These are phyloP conservation scores for Rhynchonycteris naso DNA, from an alignment of 2,797 vertebrate species.

Conservation along the genomic window DNA sequence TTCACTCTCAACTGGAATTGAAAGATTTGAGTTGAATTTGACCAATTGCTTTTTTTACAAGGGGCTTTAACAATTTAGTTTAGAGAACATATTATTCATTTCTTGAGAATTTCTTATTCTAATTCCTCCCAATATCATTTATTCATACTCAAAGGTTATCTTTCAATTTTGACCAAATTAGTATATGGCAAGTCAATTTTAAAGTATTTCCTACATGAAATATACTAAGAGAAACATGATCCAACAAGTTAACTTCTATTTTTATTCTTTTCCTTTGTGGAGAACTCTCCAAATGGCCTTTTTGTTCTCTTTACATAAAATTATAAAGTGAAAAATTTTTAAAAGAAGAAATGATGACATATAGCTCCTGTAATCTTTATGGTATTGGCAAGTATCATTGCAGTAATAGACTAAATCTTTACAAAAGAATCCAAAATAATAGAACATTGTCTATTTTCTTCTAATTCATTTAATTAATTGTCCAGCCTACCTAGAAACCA, in stretches of 20 bases:
- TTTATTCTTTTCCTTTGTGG: conserved; percentile 35
- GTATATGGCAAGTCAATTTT: conserved; percentile 29
- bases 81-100: neutral
- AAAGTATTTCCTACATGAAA: conserved; percentile 57
- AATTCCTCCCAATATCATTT: neutral
- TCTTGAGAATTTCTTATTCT: conserved; percentile 52
- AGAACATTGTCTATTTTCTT: conserved; percentile 64
- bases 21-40: neutral
- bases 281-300: neutral
- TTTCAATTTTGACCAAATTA: conserved; percentile 16
- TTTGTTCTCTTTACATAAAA: neutral
- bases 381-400: conserved; percentile 24
- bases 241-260: neutral
- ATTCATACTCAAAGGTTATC: neutral
- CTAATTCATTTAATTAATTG: conserved; percentile 63
- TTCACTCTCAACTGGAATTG: neutral
- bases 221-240: conserved; percentile 44
- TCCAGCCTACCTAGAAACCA: conserved; percentile 68
- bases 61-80: conserved; percentile 23
- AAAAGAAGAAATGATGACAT: conserved; percentile 15
- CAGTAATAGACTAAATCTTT: conserved; percentile 42
- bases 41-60: conserved; percentile 10
- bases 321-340: neutral
- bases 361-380: conserved; percentile 51
- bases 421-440: conserved; percentile 43